Evolutionary conservation across 2,888 invertebrate genomes (phyloP).

Genomic region (Trachelus iudaicus): DNA sequence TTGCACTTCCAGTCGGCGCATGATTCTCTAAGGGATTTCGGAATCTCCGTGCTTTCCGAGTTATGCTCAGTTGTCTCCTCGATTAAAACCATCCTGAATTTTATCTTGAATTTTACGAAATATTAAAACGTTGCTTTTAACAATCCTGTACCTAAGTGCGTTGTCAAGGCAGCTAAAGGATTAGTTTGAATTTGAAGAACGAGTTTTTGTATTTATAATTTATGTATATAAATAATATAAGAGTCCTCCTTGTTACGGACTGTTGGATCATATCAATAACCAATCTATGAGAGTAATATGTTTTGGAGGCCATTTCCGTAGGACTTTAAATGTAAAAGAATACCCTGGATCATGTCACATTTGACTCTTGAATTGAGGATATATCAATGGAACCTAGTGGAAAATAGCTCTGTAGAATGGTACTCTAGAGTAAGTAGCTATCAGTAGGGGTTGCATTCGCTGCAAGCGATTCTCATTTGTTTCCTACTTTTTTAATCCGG

Average conservation of each 20-base stretch:
- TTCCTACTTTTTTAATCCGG: constrained; percentile 27
- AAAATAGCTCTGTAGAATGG: not conserved
- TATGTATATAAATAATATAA: not conserved
- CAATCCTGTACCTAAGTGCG: not conserved
- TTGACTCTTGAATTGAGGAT: not conserved
- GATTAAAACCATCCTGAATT: not conserved
- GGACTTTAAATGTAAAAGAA: not conserved
- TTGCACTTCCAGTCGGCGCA: not conserved
- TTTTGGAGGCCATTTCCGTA: not conserved
- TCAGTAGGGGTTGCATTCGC: constrained; percentile 45
- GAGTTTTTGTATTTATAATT: not conserved
- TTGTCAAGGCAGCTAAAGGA: not conserved
- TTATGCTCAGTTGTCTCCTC: not conserved
- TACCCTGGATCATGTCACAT: not conserved
- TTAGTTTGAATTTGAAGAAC: not conserved
- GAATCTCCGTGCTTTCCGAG: not conserved
- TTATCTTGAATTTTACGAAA: not conserved
- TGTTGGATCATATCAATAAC: not conserved
- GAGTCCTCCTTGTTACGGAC: not conserved
- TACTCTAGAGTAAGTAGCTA: constrained; percentile 35
- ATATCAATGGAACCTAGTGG: not conserved
- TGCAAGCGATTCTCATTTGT: constrained; percentile 54
- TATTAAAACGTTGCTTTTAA: not conserved
- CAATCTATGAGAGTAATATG: not conserved
- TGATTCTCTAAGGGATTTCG: constrained; percentile 15